Evolutionary conservation across 92 coral and sea anemone species (phyloP), one percentile per base, ranked within the genome.

Genomic region (Parazoanthus darwini): DNA sequence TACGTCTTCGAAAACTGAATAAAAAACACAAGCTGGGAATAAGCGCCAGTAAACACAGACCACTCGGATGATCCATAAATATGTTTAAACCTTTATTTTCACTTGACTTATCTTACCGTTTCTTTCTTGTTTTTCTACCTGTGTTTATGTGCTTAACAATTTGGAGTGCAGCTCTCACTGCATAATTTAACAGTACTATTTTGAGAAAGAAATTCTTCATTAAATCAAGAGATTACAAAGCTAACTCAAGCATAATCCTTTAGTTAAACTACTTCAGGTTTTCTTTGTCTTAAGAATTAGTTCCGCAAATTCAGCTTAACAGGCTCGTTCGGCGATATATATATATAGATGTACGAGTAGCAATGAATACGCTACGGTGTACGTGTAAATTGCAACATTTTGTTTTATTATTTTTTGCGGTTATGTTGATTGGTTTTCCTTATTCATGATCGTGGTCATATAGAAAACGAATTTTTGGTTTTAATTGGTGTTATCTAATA

Each of bases 121-220:
- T 3, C 16, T 22, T 63, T 63, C 70, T 22, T 63, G 70, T 63
- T 25, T 84, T 26, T 33, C 6, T 46, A 71, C 79, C 15, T 63
- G 37, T 65, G 72, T 82, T 65, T 82, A 66, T 59, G 25, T 7
- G 44, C 59, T 68, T 6, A 48, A 74, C 33, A 68, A 8, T 1
- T 38, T 44, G 46, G 2, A 84, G 25, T 71, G 63, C 39, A 20
- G 46, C 33, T 26, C 42, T 4, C 23, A 20, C 26, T 72, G 79
- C 78, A 44, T 84, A 71, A 84, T 84, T 84, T 84, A 84, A 33
- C 67, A 71, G 20, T 46, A 16, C 26, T 74, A 70, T 36, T 20
- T 81, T 63, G 42, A 48, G 46, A 39, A 44, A 76, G 79, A 37
- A 35, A 74, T 13, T 14, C 29, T 39, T 76, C 5, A 39, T 76